These are phyloP conservation scores for Trichogramma evanescens DNA, from an alignment of 2,888 invertebrate species.

Conservation along the genomic window DNA sequence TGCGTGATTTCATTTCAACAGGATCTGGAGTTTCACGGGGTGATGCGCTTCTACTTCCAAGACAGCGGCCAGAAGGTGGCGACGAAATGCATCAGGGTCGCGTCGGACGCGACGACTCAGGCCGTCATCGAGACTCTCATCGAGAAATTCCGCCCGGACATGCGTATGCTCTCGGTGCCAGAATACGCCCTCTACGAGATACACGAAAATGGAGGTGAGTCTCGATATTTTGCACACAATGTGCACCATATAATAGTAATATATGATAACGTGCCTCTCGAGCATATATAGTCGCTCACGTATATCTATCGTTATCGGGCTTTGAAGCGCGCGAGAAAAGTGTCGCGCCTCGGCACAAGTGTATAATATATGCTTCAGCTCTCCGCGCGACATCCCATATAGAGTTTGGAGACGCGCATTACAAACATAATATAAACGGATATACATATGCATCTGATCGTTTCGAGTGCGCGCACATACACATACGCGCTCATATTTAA, in stretches of 20 bases:
- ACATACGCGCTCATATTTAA: no score
- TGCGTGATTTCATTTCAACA: conserved; percentile 42
- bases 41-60: conserved; percentile 99
- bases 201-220: conserved; percentile 63
- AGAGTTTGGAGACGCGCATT: no score
- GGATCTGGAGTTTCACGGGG: conserved; percentile 97
- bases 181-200: conserved; percentile 65
- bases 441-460: no score
- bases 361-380: no score
- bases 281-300: background rate
- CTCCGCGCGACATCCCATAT: no score
- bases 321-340: no score
- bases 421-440: no score
- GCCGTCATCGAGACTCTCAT: conserved; percentile 96
- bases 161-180: conserved; percentile 81
- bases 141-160: conserved; percentile 98
- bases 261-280: background rate
- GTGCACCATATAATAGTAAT: no score
- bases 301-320: no score
- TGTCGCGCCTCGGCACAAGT: no score
- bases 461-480: no score
- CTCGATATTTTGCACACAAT: background rate
- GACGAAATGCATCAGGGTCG: conserved; percentile 97
- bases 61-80: conserved; percentile 97
- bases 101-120: conserved; percentile 90